Base-by-base conservation (phyloP, 2,113 vertebrate genomes). In the Taurulus bubalis region DNA sequence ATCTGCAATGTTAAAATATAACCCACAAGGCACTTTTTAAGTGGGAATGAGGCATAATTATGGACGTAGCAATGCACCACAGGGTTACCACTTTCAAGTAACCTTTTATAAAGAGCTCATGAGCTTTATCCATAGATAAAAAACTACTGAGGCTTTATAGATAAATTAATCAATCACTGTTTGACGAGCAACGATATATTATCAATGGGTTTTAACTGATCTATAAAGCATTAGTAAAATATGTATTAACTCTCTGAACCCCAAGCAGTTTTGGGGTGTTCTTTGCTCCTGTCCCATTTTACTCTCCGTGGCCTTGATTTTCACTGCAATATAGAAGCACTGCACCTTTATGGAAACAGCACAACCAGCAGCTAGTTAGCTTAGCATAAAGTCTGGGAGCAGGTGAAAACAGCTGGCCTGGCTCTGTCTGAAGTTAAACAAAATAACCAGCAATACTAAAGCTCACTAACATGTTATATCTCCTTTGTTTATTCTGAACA, bases 311-410 rank as follows among this genome's bases (percentile, higher is more conserved):
- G 15, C 45, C 15, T 47, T 47, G 45, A 18, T 47, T 47, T 47
- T 18, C 16, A 47, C 4, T 47, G 16, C 45, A 47, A 47, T 47
- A 18, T 47, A 6, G 45, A 47, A 53, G 51, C 7, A 18, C 51
- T 55, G 22, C 7, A 24, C n/a, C 10, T n/a, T 55, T 55, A n/a
- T 55, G n/a, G 51, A 24, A 55, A 55, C 9, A 11, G 51, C 51
- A 24, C n/a, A n/a, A 65, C 62, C 36, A 40, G 40, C 26, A 28
- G 15, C 40, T 65, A 40, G 62, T 65, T 65, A 64, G 36, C 62
- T 40, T 64, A 24, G 34, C 36, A 45, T 67, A 30, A 67, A 67
- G 30, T 4, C 30, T n/a, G 9, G n/a, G 22, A 55, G 10, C 51
- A 24, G 51, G 22, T 10, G 26, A 26, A 40, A 64, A 59, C 28